Evolutionary conservation across 2,797 vertebrate species (phyloP), one percentile per base, ranked within the genome.

Genomic region (Paratrypauchen microcephalus): DNA sequence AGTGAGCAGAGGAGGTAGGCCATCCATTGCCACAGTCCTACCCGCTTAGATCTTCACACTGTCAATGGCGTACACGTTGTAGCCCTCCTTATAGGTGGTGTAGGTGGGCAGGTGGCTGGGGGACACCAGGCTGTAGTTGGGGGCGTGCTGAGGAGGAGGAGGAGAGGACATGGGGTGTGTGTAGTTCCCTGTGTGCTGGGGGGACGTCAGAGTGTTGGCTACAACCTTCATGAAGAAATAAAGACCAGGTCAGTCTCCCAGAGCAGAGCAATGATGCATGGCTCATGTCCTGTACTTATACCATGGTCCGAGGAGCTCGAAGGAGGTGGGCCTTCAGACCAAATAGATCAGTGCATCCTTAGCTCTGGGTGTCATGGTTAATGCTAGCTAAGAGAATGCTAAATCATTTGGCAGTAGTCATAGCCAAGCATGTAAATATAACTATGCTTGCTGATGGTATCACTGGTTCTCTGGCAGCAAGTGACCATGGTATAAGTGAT

Each of bases 21-120:
- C 82, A 71, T 87, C 84, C 85, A 95, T 94, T 94, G 93, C 95
- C 95, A 92, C 74, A 92, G 95, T 96, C 97, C 96, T 98, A 98
- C 96, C 97, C 93, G 83, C 91, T 96, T 98, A 98, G 95, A 98
- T 98, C 95, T 98, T 98, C 95, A 98, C 95, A 96, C 97, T 98
- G 94, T 98, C 97, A 95, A 97, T 97, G 94, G 96, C 96, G 94
- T 98, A 98, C 93, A 98, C 97, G 96, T 97, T 98, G 97, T 98
- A 98, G 95, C 97, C 97, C 94, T 98, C 97, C 95, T 98, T 98
- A 94, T 98, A 97, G 94, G 96, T 97, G 92, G 96, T 96, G 95
- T 97, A 98, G 95, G 97, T 98, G 73, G 87, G 85, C 95, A 87
- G 88, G 83, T 89, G 88, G 77, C 87, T 85, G 74, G 88, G 87